phyloP scores from a whole-genome alignment of 2,113 vertebrate genomes.

The Hemibagrus wyckioides region DNA sequence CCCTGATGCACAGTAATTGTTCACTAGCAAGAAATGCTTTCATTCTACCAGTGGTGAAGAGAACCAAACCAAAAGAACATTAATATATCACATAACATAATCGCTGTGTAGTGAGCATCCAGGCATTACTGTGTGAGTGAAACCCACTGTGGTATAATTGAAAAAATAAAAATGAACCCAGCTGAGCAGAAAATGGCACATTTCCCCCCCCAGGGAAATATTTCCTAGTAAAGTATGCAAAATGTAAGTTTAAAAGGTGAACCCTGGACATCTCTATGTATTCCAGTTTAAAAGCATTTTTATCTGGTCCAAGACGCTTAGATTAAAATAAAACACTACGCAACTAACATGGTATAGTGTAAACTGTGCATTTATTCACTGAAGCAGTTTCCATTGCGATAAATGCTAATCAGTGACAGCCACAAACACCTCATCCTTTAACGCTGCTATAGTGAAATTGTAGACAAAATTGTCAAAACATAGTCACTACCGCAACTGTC shows the following conservation, averaged over 20 bases:
- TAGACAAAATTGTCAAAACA: slow-evolving; percentile 13
- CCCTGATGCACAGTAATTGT: not conserved
- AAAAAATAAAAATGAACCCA: not conserved
- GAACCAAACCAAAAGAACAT: not conserved
- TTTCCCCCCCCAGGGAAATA: not conserved
- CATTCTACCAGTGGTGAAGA: not conserved
- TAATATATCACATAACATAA: not conserved
- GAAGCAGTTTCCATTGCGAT: slow-evolving; percentile 47
- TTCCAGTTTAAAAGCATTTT: not conserved
- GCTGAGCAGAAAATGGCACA: too few species aligned
- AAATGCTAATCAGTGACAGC: slow-evolving; percentile 38
- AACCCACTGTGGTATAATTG: not conserved
- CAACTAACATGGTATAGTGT: slow-evolving; percentile 19
- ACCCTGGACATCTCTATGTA: not conserved
- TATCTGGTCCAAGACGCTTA: not conserved
- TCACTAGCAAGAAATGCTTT: not conserved
- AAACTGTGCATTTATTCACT: slow-evolving; percentile 56
- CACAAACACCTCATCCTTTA: slow-evolving; percentile 8
- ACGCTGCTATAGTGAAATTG: slow-evolving; percentile 23
- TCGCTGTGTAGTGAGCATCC: not conserved
- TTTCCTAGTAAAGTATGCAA: not conserved
- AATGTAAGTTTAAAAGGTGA: not conserved
- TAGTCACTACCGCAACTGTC: not conserved
- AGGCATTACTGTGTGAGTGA: not conserved
- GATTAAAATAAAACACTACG: slow-evolving; percentile 14